phyloP scores from a whole-genome alignment of 2,113 vertebrate species.

The Oceanites oceanicus region DNA sequence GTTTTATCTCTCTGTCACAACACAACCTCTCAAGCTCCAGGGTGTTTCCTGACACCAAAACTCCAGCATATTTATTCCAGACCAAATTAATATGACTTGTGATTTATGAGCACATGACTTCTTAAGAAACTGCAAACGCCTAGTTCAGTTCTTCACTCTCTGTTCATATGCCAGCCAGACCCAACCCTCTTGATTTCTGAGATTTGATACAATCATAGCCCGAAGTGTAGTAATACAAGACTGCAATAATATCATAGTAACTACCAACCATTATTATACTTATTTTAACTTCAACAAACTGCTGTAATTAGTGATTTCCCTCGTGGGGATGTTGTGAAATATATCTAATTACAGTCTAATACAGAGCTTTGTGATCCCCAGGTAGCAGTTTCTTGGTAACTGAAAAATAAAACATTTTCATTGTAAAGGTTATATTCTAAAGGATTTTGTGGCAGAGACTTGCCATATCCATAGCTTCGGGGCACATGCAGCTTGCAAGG shows the following conservation, averaged over 20 bases:
- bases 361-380: not conserved
- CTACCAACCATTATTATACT: not conserved
- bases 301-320: slow-evolving; percentile 25
- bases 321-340: not conserved
- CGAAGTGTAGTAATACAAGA: not conserved
- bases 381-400: not conserved
- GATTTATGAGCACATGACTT: not conserved
- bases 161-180: not conserved
- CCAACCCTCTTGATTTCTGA: not conserved
- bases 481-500: rapidly evolving
- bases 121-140: not conserved
- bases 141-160: not conserved
- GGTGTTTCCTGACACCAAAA: not conserved
- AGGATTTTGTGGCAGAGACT: not conserved
- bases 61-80: not conserved
- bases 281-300: slow-evolving; percentile 29
- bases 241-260: not conserved
- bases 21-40: not conserved
- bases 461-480: not conserved
- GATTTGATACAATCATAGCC: slow-evolving; percentile 7
- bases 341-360: not conserved
- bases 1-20: not conserved
- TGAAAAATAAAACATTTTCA: not conserved
- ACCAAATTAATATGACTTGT: not conserved
- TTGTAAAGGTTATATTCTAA: not conserved